These are phyloP conservation scores for Spisula solida DNA, from an alignment of 2,888 invertebrate species.

Conservation along the genomic window DNA sequence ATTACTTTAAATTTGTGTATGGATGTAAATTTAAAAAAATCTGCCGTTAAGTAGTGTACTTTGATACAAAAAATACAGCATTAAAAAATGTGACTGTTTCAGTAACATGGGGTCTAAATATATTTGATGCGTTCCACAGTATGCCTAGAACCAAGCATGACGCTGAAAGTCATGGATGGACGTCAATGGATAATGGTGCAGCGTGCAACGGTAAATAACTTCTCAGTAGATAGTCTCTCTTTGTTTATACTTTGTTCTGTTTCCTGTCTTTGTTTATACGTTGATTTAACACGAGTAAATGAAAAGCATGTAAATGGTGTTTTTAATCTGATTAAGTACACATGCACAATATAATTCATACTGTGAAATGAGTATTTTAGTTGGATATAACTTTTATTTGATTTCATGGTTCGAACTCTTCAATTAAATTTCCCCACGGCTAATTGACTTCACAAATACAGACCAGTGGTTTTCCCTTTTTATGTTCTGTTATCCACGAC, in stretches of 20 bases:
- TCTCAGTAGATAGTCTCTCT: not conserved
- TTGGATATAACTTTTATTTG: too few species aligned
- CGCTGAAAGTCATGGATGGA: conserved; percentile 66
- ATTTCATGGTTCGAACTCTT: conserved; percentile 68
- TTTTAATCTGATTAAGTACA: too few species aligned
- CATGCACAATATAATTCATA: too few species aligned
- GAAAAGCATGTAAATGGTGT: too few species aligned
- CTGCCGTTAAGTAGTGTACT: not conserved
- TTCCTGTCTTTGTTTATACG: too few species aligned
- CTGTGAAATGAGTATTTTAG: too few species aligned
- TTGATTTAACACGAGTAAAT: too few species aligned
- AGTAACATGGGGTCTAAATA: conserved; percentile 81
- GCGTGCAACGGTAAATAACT: conserved; percentile 59
- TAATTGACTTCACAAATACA: not conserved
- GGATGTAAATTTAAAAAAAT: not conserved
- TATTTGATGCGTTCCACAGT: conserved; percentile 69
- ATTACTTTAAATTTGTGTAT: too few species aligned
- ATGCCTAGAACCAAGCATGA: conserved; percentile 77
- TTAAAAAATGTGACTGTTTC: conserved; percentile 34
- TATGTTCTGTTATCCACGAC: not conserved
- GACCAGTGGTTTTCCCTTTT: too few species aligned
- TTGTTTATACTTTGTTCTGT: conserved; percentile 39
- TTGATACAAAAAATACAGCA: not conserved
- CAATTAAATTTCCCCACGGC: too few species aligned
- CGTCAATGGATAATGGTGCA: conserved; percentile 58